Base-by-base conservation (phyloP, 2,888 invertebrate genomes). In the Nomada goodeniana region DNA sequence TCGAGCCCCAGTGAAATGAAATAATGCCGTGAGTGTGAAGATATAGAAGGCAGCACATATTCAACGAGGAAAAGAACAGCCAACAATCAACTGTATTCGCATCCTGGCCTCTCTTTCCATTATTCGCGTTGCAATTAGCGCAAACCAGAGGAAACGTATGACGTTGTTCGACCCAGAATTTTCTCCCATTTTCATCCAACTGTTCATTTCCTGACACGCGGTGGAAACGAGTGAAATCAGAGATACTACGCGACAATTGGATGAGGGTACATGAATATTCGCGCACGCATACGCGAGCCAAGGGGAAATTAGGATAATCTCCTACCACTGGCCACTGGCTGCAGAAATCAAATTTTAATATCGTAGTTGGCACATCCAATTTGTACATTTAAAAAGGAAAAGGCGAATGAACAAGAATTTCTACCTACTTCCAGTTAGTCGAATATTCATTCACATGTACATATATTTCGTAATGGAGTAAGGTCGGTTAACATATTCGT, bases 201-300 rank as follows among this genome's bases (percentile, higher is more conserved):
- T 52, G 59, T 65, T 71, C 59, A 59, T 69, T 70, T 73, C 68
- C 71, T 55, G 74, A 75, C 74, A 59, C 44, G 75, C 60, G 76
- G 44, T 70, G 71, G 68, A 76, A 78, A 69, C 67, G 73, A 74
- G 74, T 76, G 69, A 77, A 72, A 80, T 73, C 76, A 72, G 75
- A 67, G 85, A 85, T 83, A 83, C 77, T 82, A 72, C 50, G 63
- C 63, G 68, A 75, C 82, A 82, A 83, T 83, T 82, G 83, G 77
- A 83, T 83, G 68, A 82, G 77, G 64, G 71, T 71, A 53, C 71
- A 83, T 83, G 83, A 83, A 82, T 83, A 83, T 82, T 83, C 83
- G 82, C 71, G 64, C 67, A 78, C 71, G 71, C 82, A 77, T 83
- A 82, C 63, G 75, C 47, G 78, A 68, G n/a, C 63, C 23, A 55